Evolutionary conservation across 2,888 invertebrate genomes (phyloP), one percentile per base, ranked within the genome.

Genomic region (Agapostemon virescens): DNA sequence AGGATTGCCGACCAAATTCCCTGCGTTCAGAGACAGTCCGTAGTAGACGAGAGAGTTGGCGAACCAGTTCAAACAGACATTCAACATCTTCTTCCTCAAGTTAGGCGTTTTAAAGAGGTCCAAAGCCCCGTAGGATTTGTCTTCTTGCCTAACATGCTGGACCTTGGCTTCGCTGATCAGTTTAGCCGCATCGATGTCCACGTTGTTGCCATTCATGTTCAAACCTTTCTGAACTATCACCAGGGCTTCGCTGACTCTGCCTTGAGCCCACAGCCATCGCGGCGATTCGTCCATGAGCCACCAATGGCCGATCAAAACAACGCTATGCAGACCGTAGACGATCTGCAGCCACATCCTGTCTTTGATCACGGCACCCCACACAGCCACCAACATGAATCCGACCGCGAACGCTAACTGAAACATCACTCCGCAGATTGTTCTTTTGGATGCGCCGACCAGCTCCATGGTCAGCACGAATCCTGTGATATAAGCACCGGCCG

Each of bases 241-340:
- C 0, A 97, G 94, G 0, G 97, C 96, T 92, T 97, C 96, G 69
- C 94, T 94, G 0, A 94, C 93, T 67, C 95, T 94, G 0, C 97
- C 97, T 90, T 97, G 97, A 49, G 96, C 95, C 97, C 97, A 97
- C 11, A 97, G 92, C 97, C 97, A 98, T 23, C 97, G 94, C 0
- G 97, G 97, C 11, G 97, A 97, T 93, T 98, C 97, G 87, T 97
- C 97, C 95, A 98, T 96, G 6, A 97, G 93, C 97, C 97, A 97
- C 95, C 97, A 97, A 90, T 97, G 97, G 1, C 95, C 96, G 45
- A 97, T 92, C 0, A 97, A 94, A 0, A 97, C 90, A 26, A 95
- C 92, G 70, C 96, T 95, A 88, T 97, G 97, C 42, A 96, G 93
- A 1, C 97, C 97, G 88, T 97, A 97, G 4, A 96, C 93, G 0